Base-by-base conservation (phyloP, 2,888 invertebrate species). In the Napeogenes inachia region DNA sequence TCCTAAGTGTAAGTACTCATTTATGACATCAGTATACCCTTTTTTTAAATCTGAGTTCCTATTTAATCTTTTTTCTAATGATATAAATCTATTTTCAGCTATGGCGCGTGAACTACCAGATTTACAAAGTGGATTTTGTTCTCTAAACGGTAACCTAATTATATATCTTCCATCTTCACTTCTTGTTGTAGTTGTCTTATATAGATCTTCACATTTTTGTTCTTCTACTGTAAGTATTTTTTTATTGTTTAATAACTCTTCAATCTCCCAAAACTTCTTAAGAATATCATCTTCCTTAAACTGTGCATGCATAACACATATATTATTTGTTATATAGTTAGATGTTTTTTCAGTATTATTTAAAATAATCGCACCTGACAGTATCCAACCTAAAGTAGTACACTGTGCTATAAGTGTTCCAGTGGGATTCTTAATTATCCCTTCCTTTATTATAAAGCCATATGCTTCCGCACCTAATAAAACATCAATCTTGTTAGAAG, bases 391-490 rank as follows among this genome's bases (percentile, higher is more conserved):
- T 21, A 21, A 21, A 21, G 5, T 57, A 0, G 74, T 73, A 5
- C 65, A 56, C 58, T 75, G 74, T 12, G 61, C 65, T 2, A 62
- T 45, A 2, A 63, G 57, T 2, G 60, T 58, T 1, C 70, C 70
- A 10, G 33, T 13, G 6, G 66, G 66, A 57, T 60, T 47, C 33
- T 65, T 71, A 2, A 60, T 60, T 3, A 74, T 10, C 0, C 71
- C 72, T 38, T 69, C 64, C 13, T 50, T 6, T 13, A 74, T 55
- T 3, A 73, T 64, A 47, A 61, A 53, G 30, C 68, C 60, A 33
- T 72, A 72, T 6, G 69, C 63, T 10, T 73, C 70, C n/a, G 71
- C 73, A n/a, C 73, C 73, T 12, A 73, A 63, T 47, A 73, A 56
- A n/a, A 73, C 10, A 46, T 71, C 68, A 8, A 66, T 70, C 60